phyloP scores from a whole-genome alignment of 1,140 invertebrate genomes.

The Cecropterus lyciades region DNA sequence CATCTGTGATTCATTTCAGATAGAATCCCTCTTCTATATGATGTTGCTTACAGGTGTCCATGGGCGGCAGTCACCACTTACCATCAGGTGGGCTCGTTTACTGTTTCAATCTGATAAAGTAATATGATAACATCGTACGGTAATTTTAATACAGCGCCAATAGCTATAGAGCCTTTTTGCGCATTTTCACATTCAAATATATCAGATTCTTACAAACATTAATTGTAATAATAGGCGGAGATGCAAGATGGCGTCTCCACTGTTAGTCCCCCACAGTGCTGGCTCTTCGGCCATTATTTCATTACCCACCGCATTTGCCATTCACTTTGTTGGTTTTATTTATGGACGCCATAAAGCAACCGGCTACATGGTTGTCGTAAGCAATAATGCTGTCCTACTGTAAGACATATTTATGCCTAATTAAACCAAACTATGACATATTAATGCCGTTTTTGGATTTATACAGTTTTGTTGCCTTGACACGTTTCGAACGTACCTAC shows the following conservation, averaged over 20 bases:
- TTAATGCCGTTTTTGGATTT: constrained; percentile 34
- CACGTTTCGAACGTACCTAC: constrained; percentile 4
- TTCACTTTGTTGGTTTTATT: constrained; percentile 50
- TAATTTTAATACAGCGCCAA: too few species aligned
- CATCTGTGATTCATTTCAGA: too few species aligned
- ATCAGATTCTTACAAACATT: constrained; percentile 25
- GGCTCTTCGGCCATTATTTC: constrained; percentile 33
- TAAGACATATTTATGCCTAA: constrained; percentile 49
- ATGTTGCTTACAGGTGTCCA: too few species aligned
- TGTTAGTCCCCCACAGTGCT: constrained; percentile 28
- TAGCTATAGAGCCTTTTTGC: too few species aligned
- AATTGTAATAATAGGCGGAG: constrained; percentile 31
- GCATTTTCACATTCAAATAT: constrained; percentile 11
- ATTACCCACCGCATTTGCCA: constrained; percentile 36
- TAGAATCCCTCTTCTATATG: too few species aligned
- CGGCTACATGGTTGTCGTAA: constrained; percentile 35
- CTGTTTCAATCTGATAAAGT: too few species aligned
- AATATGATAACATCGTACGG: too few species aligned
- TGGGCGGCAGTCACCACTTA: too few species aligned
- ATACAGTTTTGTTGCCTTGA: constrained; percentile 27
- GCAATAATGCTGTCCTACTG: constrained; percentile 42
- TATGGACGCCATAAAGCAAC: constrained; percentile 52
- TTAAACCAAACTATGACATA: constrained; percentile 39
- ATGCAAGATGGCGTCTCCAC: constrained; percentile 27
- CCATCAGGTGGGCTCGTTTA: too few species aligned